Evolutionary conservation across 1,140 invertebrate genomes (phyloP).

Genomic region (Drosophila rufa): DNA sequence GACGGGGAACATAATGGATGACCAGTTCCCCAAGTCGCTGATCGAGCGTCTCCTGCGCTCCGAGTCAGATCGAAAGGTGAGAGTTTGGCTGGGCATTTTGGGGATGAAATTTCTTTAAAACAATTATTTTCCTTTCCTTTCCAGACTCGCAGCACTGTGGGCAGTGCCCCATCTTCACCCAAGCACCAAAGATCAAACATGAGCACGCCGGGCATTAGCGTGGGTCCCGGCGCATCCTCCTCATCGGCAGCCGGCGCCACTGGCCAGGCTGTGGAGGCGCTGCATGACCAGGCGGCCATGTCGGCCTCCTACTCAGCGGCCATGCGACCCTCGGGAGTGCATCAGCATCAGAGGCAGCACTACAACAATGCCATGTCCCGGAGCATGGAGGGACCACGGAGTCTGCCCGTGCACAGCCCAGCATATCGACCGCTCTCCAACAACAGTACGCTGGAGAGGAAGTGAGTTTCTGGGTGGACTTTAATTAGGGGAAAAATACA

Average conservation of each 20-base stretch:
- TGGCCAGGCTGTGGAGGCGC: slow-evolving; percentile 76
- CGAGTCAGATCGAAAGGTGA: slow-evolving; percentile 85
- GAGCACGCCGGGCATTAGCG: slow-evolving; percentile 80
- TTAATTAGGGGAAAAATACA: background rate
- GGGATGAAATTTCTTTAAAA: background rate
- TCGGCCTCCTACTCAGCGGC: slow-evolving; percentile 73
- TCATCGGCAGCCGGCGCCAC: slow-evolving; percentile 36
- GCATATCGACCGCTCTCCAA: slow-evolving; percentile 84
- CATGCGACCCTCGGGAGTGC: slow-evolving; percentile 65
- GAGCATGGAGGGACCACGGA: slow-evolving; percentile 87
- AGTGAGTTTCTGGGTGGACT: slow-evolving; percentile 72
- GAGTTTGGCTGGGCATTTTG: background rate
- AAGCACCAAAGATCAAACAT: slow-evolving; percentile 86
- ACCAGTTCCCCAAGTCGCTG: slow-evolving; percentile 88
- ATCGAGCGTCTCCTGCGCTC: slow-evolving; percentile 87
- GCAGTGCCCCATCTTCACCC: slow-evolving; percentile 89
- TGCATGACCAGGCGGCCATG: slow-evolving; percentile 76
- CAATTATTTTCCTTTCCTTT: background rate
- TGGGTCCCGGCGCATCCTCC: slow-evolving; percentile 63
- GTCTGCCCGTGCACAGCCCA: slow-evolving; percentile 85
- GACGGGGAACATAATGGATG: slow-evolving; percentile 83
- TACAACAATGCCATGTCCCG: slow-evolving; percentile 86
- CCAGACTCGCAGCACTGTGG: slow-evolving; percentile 85
- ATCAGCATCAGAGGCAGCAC: slow-evolving; percentile 65
- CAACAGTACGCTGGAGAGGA: slow-evolving; percentile 86